Conservation (phyloP, 2,888 invertebrate species). For the Ecliptopera silaceata region DNA sequence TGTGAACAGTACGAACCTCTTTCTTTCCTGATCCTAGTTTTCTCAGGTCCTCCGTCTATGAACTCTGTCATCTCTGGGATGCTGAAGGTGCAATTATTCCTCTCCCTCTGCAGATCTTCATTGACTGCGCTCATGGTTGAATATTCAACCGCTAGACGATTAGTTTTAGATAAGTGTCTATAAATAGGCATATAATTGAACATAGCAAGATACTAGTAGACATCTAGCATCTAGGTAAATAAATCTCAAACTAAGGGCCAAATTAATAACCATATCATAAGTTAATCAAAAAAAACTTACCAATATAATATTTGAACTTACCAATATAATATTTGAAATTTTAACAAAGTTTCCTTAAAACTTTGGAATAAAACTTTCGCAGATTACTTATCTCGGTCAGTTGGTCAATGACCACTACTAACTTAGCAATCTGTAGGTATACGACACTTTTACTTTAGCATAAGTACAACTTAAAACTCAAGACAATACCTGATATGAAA, state of each 20-base stretch:
- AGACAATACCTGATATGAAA: neutral
- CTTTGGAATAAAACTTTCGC: neutral
- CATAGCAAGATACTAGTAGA: no score
- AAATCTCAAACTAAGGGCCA: neutral
- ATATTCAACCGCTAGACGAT: neutral
- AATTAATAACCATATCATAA: no score
- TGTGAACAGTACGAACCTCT: conserved; percentile 66
- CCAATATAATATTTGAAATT: no score
- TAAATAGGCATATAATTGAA: neutral
- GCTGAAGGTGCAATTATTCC: conserved; percentile 88
- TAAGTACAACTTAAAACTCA: neutral
- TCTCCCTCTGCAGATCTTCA: conserved; percentile 87
- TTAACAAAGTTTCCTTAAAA: no score
- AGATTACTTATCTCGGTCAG: neutral
- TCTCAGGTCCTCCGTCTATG: conserved; percentile 88
- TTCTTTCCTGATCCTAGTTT: conserved; percentile 85
- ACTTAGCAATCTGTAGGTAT: neutral
- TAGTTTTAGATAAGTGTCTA: neutral
- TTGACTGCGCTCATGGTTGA: conserved; percentile 74
- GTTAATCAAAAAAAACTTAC: no score
- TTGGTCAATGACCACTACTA: conserved; percentile 11
- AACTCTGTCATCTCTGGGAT: conserved; percentile 88
- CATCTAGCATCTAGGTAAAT: no score
- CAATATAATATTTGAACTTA: no score
- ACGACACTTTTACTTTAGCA: no score